phyloP scores from a whole-genome alignment of 2,113 vertebrate genomes.

The Pipa parva region DNA sequence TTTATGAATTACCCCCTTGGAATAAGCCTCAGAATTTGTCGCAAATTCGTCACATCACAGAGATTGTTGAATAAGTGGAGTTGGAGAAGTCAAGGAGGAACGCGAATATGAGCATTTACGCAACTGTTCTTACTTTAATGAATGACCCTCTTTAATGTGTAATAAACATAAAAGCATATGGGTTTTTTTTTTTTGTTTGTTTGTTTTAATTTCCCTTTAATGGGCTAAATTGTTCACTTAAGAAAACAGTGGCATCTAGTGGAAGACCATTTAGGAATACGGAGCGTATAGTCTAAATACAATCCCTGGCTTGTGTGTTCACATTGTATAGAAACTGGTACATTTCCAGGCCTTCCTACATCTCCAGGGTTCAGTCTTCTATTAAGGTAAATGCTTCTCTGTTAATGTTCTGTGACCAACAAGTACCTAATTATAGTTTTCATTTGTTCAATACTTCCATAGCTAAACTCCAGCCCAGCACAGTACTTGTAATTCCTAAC shows the following conservation, averaged over 20 bases:
- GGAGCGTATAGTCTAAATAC: neutral
- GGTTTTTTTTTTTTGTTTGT: too few species aligned
- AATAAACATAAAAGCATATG: too few species aligned
- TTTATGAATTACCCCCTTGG: too few species aligned
- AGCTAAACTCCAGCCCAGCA: neutral
- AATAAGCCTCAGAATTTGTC: too few species aligned
- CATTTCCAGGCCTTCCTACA: too few species aligned
- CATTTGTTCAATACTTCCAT: neutral
- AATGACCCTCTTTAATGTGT: too few species aligned
- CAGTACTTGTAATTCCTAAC: neutral
- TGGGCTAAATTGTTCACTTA: neutral
- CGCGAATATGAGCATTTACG: too few species aligned
- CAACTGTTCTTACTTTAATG: too few species aligned
- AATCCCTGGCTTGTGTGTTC: neutral
- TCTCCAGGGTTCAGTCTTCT: neutral
- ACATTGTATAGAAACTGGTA: neutral
- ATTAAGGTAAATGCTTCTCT: neutral
- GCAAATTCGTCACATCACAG: too few species aligned
- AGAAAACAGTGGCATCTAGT: constrained; percentile 1
- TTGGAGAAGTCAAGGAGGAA: too few species aligned
- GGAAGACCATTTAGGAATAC: neutral
- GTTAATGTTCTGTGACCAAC: neutral
- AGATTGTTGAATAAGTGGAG: too few species aligned
- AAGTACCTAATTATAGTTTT: neutral
- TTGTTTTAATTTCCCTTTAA: too few species aligned